Conservation (phyloP, 2,888 invertebrate species). For the Formica aserva region DNA sequence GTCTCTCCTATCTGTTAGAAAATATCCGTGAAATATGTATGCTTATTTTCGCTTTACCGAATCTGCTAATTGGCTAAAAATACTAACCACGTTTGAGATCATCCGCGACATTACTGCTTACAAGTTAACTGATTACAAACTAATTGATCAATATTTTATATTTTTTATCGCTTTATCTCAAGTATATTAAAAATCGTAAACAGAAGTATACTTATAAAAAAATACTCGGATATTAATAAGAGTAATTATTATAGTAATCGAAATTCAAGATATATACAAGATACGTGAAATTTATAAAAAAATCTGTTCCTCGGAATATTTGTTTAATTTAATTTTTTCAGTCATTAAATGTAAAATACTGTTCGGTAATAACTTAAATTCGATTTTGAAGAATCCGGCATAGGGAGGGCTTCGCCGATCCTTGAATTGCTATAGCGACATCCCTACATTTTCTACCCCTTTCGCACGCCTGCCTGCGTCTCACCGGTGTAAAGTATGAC, state of each 20-base stretch:
- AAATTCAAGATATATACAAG: neutral
- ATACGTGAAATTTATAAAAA: neutral
- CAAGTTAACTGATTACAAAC: neutral
- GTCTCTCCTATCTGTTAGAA: constrained; percentile 45
- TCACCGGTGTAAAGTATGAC: constrained; percentile 80
- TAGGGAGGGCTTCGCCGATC: constrained; percentile 22
- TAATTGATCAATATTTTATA: neutral
- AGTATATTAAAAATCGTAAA: neutral
- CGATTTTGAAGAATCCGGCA: constrained; percentile 18
- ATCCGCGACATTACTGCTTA: neutral
- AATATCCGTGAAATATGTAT: constrained; percentile 37
- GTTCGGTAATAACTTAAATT: neutral
- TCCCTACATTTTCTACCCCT: constrained; percentile 22
- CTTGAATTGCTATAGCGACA: constrained; percentile 67
- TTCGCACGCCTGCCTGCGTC: constrained; percentile 25
- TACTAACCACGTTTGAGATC: constrained; percentile 20
- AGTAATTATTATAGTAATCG: neutral
- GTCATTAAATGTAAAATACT: neutral
- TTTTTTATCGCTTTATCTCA: neutral
- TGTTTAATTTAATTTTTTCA: neutral
- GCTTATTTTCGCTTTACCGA: constrained; percentile 45
- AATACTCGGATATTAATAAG: neutral
- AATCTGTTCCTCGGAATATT: neutral
- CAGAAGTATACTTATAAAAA: neutral
- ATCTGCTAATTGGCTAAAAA: constrained; percentile 44